phyloP scores from a whole-genome alignment of 2,888 invertebrate species.

The Podabrus alpinus region DNA sequence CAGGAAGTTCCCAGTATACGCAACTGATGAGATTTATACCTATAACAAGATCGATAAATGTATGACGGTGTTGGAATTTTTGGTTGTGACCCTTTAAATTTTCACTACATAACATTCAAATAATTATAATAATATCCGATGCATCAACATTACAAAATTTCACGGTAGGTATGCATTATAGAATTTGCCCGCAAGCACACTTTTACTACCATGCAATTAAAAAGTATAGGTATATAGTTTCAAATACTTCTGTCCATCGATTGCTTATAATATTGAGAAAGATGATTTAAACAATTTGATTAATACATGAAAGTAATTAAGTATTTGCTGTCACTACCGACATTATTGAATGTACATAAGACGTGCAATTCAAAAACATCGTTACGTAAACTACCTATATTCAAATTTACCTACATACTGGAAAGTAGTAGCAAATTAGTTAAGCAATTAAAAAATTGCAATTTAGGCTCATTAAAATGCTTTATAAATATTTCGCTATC shows the following conservation, averaged over 20 bases:
- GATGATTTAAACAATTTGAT: not conserved
- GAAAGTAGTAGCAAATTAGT: not conserved
- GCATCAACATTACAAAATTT: not conserved
- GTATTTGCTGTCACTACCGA: not conserved
- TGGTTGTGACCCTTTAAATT: no score
- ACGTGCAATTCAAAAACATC: not conserved
- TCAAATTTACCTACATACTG: not conserved
- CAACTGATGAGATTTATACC: no score
- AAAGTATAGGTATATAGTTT: not conserved
- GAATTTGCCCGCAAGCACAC: not conserved
- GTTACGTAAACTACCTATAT: not conserved
- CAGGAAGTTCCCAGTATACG: no score
- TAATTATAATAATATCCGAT: not conserved
- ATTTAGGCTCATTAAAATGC: not conserved
- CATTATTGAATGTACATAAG: not conserved
- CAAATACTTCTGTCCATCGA: not conserved
- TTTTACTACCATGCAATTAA: not conserved
- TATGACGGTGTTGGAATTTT: no score
- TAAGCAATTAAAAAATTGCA: not conserved
- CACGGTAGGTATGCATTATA: not conserved
- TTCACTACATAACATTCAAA: no score
- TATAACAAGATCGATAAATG: no score
- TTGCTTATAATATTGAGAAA: not conserved
- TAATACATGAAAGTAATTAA: not conserved
- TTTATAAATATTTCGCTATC: not conserved